A percentile compares a stretch with the other conserved stretches of the same genome.
These are phyloP conservation scores for Lepidothrix coronata DNA, from an alignment of 2,113 vertebrate genomes.

Conservation along the genomic window DNA sequence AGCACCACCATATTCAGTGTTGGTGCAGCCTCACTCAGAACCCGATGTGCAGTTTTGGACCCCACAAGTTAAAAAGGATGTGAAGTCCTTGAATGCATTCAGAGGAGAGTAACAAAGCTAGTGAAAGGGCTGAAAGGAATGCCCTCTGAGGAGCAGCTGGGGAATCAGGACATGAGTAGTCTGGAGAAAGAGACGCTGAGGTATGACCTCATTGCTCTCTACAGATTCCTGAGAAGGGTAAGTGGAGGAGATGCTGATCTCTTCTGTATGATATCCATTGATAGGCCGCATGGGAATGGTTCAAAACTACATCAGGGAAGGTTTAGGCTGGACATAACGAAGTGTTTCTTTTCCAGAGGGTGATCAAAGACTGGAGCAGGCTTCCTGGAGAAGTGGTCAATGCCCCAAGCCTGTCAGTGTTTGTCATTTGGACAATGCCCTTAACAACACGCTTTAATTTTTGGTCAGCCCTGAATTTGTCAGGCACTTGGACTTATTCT, in stretches of 20 bases:
- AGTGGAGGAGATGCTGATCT: neutral
- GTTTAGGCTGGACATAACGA: neutral
- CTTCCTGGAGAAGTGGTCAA: neutral
- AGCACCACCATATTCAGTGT: neutral
- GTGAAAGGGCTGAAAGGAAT: neutral
- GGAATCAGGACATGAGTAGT: neutral
- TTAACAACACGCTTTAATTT: neutral
- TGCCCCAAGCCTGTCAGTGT: neutral
- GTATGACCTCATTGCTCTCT: neutral
- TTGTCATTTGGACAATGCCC: neutral
- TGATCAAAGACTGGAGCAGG: neutral
- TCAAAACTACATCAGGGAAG: neutral
- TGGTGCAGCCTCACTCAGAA: neutral
- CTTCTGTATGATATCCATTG: neutral
- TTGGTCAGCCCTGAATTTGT: neutral
- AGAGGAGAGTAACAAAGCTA: neutral
- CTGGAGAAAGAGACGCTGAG: neutral
- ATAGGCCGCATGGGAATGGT: neutral
- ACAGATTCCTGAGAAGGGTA: neutral
- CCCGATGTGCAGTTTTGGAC: neutral
- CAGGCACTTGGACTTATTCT: neutral
- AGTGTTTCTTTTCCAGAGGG: neutral
- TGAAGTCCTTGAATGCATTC: neutral
- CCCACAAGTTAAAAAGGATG: neutral
- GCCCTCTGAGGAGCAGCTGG: neutral